Percentiles rank a stretch among this genome's conserved stretches.
phyloP scores from a whole-genome alignment of 2,888 invertebrate genomes.

The Chydorus sphaericus region DNA sequence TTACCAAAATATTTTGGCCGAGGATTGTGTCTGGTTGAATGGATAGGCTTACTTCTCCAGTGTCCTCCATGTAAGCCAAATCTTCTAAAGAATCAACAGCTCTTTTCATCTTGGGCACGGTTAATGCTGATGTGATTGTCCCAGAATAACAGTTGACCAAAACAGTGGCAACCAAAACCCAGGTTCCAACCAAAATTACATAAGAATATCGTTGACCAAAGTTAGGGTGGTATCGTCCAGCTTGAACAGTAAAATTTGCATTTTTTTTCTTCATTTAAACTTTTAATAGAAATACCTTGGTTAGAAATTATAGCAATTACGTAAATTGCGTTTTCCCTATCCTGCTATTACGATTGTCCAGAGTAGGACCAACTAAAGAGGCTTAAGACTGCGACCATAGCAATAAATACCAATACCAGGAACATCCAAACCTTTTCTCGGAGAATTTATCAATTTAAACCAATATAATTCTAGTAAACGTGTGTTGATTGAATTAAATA shows the following conservation, averaged over 20 bases:
- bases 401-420: neutral
- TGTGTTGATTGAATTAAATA: no score
- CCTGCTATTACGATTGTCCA: no score
- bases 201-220: no score
- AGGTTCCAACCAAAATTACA: neutral
- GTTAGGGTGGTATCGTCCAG: no score
- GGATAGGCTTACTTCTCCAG: neutral
- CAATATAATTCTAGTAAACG: neutral
- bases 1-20: neutral
- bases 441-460: neutral
- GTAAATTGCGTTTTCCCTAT: no score
- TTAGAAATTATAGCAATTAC: neutral
- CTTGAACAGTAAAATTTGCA: no score
- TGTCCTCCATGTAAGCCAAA: neutral
- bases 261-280: neutral
- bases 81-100: neutral
- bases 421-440: neutral
- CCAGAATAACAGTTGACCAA: constrained; percentile 2
- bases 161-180: neutral
- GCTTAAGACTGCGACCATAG: neutral
- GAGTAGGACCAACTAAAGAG: neutral
- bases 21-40: neutral
- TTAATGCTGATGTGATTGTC: neutral
- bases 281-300: neutral
- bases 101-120: neutral